Evolutionary conservation across 2,888 invertebrate species (phyloP), one percentile per base, ranked within the genome.

Genomic region (Cantharis nigra): DNA sequence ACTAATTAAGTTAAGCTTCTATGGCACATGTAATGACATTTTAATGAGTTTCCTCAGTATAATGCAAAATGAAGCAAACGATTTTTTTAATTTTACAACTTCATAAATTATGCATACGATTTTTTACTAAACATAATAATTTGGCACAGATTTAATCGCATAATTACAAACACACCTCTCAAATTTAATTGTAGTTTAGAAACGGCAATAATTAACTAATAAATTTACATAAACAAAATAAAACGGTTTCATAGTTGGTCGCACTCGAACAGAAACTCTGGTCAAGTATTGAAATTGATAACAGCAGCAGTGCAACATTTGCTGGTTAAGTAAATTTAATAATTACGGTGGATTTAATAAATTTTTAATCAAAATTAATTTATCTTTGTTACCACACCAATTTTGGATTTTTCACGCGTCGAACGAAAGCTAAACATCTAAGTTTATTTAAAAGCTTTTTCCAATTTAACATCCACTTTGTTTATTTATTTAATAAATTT

Each of bases 1-100:
- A 77, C 77, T 77, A 77, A 77, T 74, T 77, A 74, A 49, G 71
- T 74, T 74, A 77, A 74, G 71, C 71, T 74, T 74, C 69, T 69
- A 30, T 69, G 71, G 71, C 74, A 74, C 77, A 71, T 74, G 74
- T 77, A 77, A 77, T 71, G 77, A 77, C 74, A 77, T 74, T 74
- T 77, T 77, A 74, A 77, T 74, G 77, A 77, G 71, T 77, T 74
- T 74, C 23, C 65, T n/a, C 65, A 70, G 72, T 73, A 73, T 72
- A 72, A 69, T 49, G 69, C 30, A 70, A 70, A 70, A 70, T 26
- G 70, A 76, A 72, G 26, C 65, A 76, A 76, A 72, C 69, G 63
- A 72, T 64, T 18, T 64, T 64, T 23, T 20, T 67, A 63, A 72
- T 62, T 65, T 72, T 64, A 63, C 63, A 63, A 63, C 16, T 72